Evolutionary conservation across 1,140 invertebrate genomes (phyloP).

Genomic region (Venustaconcha ellipsiformis): DNA sequence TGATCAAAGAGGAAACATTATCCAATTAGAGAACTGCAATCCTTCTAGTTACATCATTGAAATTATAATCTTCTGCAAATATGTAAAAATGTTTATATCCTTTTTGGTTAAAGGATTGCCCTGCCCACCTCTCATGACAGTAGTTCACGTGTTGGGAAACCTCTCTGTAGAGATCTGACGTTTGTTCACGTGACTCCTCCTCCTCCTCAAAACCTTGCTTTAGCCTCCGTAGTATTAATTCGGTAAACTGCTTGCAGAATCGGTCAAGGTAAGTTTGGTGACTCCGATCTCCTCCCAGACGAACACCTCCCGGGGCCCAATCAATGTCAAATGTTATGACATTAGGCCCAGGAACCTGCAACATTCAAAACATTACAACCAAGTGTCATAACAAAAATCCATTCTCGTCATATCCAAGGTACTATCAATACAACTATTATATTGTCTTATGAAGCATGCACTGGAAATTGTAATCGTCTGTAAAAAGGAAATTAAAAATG

Average conservation of each 20-base stretch:
- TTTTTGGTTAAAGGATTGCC: neutral
- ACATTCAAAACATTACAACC: too few relatives aligned
- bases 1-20: too few relatives aligned
- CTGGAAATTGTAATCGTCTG: too few relatives aligned
- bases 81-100: too few relatives aligned
- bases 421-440: too few relatives aligned
- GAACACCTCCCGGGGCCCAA: constrained; percentile 73
- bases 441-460: too few relatives aligned
- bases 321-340: constrained; percentile 76
- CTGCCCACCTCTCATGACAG: constrained; percentile 58
- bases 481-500: too few relatives aligned
- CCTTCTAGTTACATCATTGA: too few relatives aligned
- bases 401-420: too few relatives aligned
- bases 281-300: constrained; percentile 69
- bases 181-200: constrained; percentile 57
- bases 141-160: constrained; percentile 64
- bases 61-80: too few relatives aligned
- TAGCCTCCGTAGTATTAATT: constrained; percentile 53
- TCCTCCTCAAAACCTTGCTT: constrained; percentile 74
- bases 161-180: constrained; percentile 75
- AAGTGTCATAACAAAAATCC: too few relatives aligned
- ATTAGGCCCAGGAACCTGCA: constrained; percentile 71
- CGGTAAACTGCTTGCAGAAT: constrained; percentile 65
- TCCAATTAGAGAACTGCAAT: too few relatives aligned
- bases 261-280: constrained; percentile 76